Evolutionary conservation across 2,888 invertebrate genomes (phyloP), one percentile per base, ranked within the genome.

Genomic region (Pocota personata): DNA sequence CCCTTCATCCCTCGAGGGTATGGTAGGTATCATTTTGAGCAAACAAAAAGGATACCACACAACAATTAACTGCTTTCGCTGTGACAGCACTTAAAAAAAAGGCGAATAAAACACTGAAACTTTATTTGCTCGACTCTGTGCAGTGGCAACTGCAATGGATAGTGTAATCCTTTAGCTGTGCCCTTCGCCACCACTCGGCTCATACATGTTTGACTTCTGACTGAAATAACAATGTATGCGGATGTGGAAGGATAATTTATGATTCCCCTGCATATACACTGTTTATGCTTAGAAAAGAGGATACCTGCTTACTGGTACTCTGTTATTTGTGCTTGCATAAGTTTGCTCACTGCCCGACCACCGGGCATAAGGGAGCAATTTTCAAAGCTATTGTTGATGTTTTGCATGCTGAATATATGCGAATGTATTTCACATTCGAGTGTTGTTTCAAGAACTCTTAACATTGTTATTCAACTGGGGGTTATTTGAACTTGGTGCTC

Each of bases 191-290:
- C 35, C 8, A 30, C 27, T 27, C 14, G 30, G 12, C 14, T 35
- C 57, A 32, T 57, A 14, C 19, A 55, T 32, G 57, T 71, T 71
- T 46, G 71, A 57, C 71, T 71, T 71, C 5, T 40, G 69, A 21
- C 55, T 55, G 8, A 48, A 35, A 52, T 37, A 50, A 67, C 32
- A 35, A 24, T 52, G 32, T 19, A 62, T 46, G 32, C 14, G 35
- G 32, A 48, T 48, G 16, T 37, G 67, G 52, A 52, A 37, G 52
- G 14, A 69, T 55, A 55, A 55, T 69, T 69, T 40, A 40, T 27
- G 24, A 40, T 67, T 37, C 50, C 24, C 24, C 4, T 3, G 52
- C 8, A n/a, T 10, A 24, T n/a, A 32, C 35, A 6, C 12, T 50
- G 50, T 48, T 66, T 66, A 37, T 46, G 32, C 46, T 46, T 46